Percentiles rank a stretch among this genome's conserved stretches.
phyloP scores from a whole-genome alignment of 2,797 vertebrate genomes.

The Pelobates cultripes region DNA sequence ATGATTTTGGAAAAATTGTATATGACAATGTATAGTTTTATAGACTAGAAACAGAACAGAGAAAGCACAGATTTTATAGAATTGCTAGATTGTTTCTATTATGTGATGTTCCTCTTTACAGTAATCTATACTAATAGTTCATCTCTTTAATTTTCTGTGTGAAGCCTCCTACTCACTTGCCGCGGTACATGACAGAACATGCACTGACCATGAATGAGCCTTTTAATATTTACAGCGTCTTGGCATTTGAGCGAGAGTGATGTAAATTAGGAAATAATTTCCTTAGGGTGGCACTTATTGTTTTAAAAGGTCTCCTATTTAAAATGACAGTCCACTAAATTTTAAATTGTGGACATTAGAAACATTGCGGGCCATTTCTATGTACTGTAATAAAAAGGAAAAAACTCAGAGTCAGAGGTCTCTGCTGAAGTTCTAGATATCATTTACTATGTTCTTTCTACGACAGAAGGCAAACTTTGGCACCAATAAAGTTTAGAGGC shows the following conservation, averaged over 20 bases:
- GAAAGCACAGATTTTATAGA: not conserved
- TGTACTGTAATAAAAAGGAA: too few species aligned
- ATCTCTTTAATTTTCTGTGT: slow-evolving; percentile 31
- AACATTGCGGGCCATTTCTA: too few species aligned
- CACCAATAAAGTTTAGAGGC: too few species aligned
- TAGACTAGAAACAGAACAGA: too few species aligned
- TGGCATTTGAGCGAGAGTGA: slow-evolving; percentile 11
- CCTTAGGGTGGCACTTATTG: not conserved
- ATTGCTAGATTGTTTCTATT: slow-evolving; percentile 5
- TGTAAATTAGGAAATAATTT: slow-evolving; percentile 6
- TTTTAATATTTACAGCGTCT: not conserved
- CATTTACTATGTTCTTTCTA: too few species aligned
- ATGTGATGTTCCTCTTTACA: slow-evolving; percentile 16
- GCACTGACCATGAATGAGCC: slow-evolving; percentile 25
- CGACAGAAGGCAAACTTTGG: too few species aligned
- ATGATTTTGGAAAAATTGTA: too few species aligned
- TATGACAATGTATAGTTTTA: too few species aligned
- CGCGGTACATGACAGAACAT: slow-evolving; percentile 20
- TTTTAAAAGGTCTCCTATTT: slow-evolving; percentile 4
- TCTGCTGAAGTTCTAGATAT: too few species aligned
- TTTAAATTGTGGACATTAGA: too few species aligned
- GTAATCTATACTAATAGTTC: slow-evolving; percentile 12
- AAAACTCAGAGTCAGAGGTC: too few species aligned
- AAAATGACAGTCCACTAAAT: not conserved
- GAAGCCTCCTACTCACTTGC: slow-evolving; percentile 16